Percentiles rank a stretch among this genome's conserved stretches.
phyloP scores from a whole-genome alignment of 1,140 invertebrate genomes.

The Phymastichus coffea region DNA sequence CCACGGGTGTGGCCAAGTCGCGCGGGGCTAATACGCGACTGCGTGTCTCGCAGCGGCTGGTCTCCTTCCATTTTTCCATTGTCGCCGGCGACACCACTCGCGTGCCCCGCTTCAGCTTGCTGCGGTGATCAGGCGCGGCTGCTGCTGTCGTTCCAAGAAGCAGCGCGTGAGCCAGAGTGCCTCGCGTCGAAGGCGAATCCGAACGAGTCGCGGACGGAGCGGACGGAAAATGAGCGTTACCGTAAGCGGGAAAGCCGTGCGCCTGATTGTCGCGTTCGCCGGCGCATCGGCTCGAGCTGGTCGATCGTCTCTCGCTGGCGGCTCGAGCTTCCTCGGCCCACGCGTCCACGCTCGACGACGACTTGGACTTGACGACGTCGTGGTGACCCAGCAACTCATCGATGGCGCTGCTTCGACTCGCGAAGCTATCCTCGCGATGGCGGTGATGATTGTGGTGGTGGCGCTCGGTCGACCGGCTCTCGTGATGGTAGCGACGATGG shows the following conservation, averaged over 20 bases:
- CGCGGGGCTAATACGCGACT: slow-evolving; percentile 35
- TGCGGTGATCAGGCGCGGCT: slow-evolving; percentile 2
- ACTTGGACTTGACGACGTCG: slow-evolving; percentile 43
- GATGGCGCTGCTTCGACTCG: too few relatives aligned
- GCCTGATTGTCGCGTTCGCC: slow-evolving; percentile 24
- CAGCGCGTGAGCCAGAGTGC: neutral
- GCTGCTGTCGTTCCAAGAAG: neutral
- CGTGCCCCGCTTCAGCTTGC: slow-evolving; percentile 25
- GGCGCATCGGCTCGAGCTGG: slow-evolving; percentile 36
- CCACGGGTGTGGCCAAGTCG: slow-evolving; percentile 37
- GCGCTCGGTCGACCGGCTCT: slow-evolving; percentile 44
- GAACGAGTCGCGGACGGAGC: too few relatives aligned
- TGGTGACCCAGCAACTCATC: neutral
- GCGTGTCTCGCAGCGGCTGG: slow-evolving; percentile 35
- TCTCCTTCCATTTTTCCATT: slow-evolving; percentile 45
- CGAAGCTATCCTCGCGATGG: neutral
- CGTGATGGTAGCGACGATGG: slow-evolving; percentile 29
- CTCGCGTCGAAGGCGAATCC: neutral
- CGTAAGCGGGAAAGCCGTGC: neutral
- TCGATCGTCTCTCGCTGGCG: slow-evolving; percentile 34
- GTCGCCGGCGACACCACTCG: slow-evolving; percentile 39
- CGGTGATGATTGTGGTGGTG: neutral
- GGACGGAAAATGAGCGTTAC: neutral
- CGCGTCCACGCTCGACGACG: slow-evolving; percentile 45
- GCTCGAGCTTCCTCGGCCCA: slow-evolving; percentile 41